These are phyloP conservation scores for Aporophyla nigra DNA, from an alignment of 2,888 invertebrate genomes.

Conservation along the genomic window DNA sequence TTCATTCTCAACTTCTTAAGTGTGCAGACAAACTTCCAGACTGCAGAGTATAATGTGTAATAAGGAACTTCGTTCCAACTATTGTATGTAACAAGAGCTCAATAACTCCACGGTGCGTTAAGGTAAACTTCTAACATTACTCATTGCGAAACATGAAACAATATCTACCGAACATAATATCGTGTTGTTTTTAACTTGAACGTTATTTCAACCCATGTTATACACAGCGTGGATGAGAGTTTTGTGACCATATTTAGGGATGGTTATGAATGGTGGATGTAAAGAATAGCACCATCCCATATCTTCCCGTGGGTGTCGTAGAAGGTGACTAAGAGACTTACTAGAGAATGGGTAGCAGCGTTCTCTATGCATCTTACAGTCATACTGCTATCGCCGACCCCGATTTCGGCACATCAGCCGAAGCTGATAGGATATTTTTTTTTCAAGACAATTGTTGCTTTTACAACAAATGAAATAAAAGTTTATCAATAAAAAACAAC, in stretches of 20 bases:
- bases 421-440: too few relatives aligned
- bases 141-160: slow-evolving; percentile 45
- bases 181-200: slow-evolving; percentile 8
- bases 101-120: slow-evolving; percentile 20
- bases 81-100: slow-evolving; percentile 33
- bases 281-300: too few relatives aligned
- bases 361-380: too few relatives aligned
- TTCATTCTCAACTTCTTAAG: neutral
- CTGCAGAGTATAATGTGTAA: neutral
- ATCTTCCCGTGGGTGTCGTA: too few relatives aligned
- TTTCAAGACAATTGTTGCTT: too few relatives aligned
- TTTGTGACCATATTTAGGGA: neutral
- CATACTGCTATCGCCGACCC: too few relatives aligned
- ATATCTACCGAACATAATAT: slow-evolving; percentile 34
- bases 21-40: neutral
- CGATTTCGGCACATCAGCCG: too few relatives aligned
- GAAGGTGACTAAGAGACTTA: too few relatives aligned
- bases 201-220: slow-evolving; percentile 5
- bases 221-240: neutral
- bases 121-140: slow-evolving; percentile 36
- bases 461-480: too few relatives aligned
- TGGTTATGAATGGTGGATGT: too few relatives aligned
- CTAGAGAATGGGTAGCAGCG: too few relatives aligned
- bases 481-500: too few relatives aligned
- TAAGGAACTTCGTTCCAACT: neutral